Evolutionary conservation across 2,113 vertebrate genomes (phyloP).

Genomic region (Callospermophilus lateralis): DNA sequence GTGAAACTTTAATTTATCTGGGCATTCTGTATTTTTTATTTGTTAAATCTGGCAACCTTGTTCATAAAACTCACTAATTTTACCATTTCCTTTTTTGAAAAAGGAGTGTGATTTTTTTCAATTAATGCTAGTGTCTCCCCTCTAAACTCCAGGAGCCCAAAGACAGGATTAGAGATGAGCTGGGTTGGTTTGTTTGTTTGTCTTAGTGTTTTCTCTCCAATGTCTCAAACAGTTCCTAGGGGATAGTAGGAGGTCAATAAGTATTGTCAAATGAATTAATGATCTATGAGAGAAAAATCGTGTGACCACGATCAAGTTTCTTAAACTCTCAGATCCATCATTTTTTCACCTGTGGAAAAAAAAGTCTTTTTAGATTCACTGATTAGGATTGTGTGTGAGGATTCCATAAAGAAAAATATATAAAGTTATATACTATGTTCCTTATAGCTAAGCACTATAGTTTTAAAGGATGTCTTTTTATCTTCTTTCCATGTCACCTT

Average conservation of each 20-base stretch:
- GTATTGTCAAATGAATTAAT: not conserved
- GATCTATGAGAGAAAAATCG: not conserved
- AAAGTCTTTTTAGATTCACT: not conserved
- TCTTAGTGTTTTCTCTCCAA: not conserved
- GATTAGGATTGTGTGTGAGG: not conserved
- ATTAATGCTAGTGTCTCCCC: not conserved
- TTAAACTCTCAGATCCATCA: not conserved
- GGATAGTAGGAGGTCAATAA: not conserved
- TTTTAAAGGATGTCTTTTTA: not conserved
- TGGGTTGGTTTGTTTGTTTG: not conserved
- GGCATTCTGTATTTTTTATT: not conserved
- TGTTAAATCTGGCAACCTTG: not conserved
- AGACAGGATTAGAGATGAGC: not conserved
- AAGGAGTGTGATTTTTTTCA: not conserved
- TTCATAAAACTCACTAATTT: not conserved
- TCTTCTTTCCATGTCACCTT: not conserved
- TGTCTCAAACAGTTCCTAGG: not conserved
- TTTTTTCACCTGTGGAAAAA: conserved; percentile 32
- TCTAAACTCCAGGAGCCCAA: not conserved
- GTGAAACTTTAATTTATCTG: not conserved
- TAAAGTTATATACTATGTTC: not conserved
- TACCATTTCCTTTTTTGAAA: not conserved
- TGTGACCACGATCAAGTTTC: not conserved
- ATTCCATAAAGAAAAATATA: not conserved
- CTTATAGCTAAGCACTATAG: not conserved